Evolutionary conservation across 2,888 invertebrate genomes (phyloP), one percentile per base, ranked within the genome.

Genomic region (Maniola hyperantus): DNA sequence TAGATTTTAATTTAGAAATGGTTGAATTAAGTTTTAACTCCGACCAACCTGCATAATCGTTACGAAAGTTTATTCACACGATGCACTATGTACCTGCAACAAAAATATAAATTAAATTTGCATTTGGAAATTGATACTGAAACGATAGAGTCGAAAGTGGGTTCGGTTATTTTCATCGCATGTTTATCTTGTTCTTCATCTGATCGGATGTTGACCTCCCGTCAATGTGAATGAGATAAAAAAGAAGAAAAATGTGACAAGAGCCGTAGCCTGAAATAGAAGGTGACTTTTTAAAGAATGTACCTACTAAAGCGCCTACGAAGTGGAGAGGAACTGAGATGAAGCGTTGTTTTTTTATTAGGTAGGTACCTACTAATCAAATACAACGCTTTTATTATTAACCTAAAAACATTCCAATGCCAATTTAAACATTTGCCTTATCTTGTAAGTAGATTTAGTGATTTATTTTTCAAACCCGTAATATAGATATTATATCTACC

Each of bases 161-260:
- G 50, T 59, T 59, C 39, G 15, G 20, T 51, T 59, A 59, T 34
- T 42, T 61, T 48, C 50, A 61, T 61, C 7, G 20, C n/a, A 39
- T 34, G 11, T 50, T 50, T 59, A 44, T 79, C 72, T 73, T 74
- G 73, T 73, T 71, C 77, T 77, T 79, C 83, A 83, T 80, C 78
- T 72, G 72, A 72, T 75, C 61, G 79, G 71, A 60, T 76, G 63
- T 71, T 74, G 77, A 80, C 74, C 79, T 68, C 67, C 57, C 39
- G 51, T 69, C 66, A 72, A 76, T 75, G 70, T 74, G 73, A 62
- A 62, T 59, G 46, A 64, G 48, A 59, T 69, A 67, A 59, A 63
- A 65, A 65, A 58, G 67, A 64, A 58, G 64, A 67, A 71, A 67
- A 70, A 66, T 68, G 54, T 68, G 58, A 65, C 64, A 36, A 13